Percentiles rank a stretch among this genome's conserved stretches.
Conservation (phyloP, 2,113 vertebrate genomes). For the Embiotoca jacksoni region DNA sequence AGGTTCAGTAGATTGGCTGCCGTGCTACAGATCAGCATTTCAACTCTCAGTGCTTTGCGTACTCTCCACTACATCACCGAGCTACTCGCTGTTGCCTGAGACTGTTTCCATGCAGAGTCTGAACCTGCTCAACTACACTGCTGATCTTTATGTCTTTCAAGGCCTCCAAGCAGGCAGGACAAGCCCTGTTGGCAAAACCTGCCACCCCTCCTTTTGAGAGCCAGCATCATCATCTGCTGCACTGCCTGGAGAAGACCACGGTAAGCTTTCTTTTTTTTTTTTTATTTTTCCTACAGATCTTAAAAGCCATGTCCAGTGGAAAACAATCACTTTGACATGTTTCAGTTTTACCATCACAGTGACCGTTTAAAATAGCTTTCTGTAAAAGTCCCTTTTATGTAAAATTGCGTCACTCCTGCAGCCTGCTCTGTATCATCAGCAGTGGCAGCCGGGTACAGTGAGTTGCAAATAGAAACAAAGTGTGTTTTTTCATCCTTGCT, state of each 20-base stretch:
- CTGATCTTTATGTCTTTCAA: conserved; percentile 81
- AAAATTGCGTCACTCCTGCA: conserved; percentile 32
- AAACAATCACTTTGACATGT: conserved; percentile 20
- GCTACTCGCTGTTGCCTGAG: conserved; percentile 64
- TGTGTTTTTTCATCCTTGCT: conserved; percentile 56
- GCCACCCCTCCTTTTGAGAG: conserved; percentile 93
- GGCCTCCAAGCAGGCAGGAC: conserved; percentile 93
- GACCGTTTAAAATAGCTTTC: conserved; percentile 39
- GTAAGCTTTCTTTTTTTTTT: conserved; percentile 82
- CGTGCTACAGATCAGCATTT: conserved; percentile 78
- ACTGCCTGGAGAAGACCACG: conserved; percentile 99
- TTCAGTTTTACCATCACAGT: conserved; percentile 30
- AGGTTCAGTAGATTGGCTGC: conserved; percentile 78
- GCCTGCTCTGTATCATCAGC: conserved; percentile 27
- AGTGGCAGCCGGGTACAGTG: conserved; percentile 30
- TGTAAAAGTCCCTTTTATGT: conserved; percentile 13
- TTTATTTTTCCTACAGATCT: neutral
- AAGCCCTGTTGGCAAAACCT: conserved; percentile 91
- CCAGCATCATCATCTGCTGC: conserved; percentile 97
- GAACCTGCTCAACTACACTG: conserved; percentile 49
- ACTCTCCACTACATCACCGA: conserved; percentile 61
- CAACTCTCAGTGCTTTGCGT: conserved; percentile 66
- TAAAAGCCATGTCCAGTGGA: conserved; percentile 6
- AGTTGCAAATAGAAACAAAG: conserved; percentile 64
- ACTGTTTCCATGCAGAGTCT: conserved; percentile 20